Conservation (phyloP, 2,797 vertebrate genomes). For the Sciurus vulgaris region DNA sequence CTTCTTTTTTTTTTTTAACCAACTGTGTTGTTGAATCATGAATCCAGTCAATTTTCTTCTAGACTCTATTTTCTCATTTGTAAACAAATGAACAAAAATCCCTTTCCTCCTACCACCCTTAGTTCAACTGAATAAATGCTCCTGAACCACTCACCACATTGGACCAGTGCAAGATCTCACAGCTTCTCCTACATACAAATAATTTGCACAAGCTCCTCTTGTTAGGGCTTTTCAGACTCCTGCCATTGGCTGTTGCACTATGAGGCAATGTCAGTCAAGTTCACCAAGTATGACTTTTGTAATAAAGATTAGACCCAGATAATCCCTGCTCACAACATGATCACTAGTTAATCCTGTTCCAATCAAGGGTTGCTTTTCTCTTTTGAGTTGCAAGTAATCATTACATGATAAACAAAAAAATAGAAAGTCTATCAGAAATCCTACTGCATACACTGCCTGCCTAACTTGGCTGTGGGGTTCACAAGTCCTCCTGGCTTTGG, state of each 20-base stretch:
- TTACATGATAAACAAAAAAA: not conserved
- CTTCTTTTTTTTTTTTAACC: not conserved
- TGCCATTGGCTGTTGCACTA: accelerated
- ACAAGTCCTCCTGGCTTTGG: too few relatives aligned
- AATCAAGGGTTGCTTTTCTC: not conserved
- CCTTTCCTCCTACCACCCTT: not conserved
- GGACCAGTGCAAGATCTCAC: not conserved
- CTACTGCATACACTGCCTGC: accelerated
- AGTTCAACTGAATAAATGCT: not conserved
- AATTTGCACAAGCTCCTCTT: not conserved
- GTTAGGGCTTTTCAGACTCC: not conserved
- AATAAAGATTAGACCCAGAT: constrained; percentile 36
- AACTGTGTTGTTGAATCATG: not conserved
- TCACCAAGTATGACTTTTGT: not conserved
- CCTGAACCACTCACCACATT: not conserved
- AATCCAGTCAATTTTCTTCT: not conserved
- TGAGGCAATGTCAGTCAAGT: not conserved
- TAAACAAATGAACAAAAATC: not conserved
- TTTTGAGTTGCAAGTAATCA: constrained; percentile 13
- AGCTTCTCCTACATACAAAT: not conserved
- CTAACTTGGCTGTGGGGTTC: accelerated
- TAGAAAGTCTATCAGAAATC: not conserved
- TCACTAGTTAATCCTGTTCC: not conserved
- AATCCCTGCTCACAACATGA: not conserved
- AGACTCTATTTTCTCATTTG: not conserved